Evolutionary conservation across 2,888 invertebrate genomes (phyloP).

Genomic region (Portevinia maculata): DNA sequence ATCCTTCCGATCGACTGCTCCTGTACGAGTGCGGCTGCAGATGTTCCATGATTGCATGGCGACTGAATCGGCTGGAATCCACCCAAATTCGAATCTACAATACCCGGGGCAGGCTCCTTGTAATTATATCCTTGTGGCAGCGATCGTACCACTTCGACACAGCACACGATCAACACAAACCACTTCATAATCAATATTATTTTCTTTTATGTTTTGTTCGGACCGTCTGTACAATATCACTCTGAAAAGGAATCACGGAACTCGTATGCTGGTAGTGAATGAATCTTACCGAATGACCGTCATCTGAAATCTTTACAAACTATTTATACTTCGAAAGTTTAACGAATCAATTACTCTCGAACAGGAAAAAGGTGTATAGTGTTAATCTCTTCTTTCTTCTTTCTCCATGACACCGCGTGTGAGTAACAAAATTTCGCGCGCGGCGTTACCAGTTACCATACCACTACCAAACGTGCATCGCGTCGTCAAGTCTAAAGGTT

Average conservation of each 20-base stretch:
- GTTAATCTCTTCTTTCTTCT: conserved; percentile 70
- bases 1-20: conserved; percentile 76
- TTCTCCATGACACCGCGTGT: conserved; percentile 45
- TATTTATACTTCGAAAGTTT: conserved; percentile 76
- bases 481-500: conserved; percentile 55
- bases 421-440: conserved; percentile 64
- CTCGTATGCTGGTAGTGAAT: conserved; percentile 66
- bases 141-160: conserved; percentile 55
- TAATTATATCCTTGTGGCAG: conserved; percentile 75
- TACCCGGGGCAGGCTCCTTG: conserved; percentile 51
- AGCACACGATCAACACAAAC: conserved; percentile 66
- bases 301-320: conserved; percentile 73
- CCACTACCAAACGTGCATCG: conserved; percentile 34
- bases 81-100: conserved; percentile 43
- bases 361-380: conserved; percentile 72
- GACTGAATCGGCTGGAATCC: conserved; percentile 55
- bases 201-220: conserved; percentile 3
- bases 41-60: conserved; percentile 73
- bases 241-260: conserved; percentile 31
- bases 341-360: conserved; percentile 70
- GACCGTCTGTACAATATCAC: conserved; percentile 15
- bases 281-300: conserved; percentile 75
- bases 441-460: conserved; percentile 56
- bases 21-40: conserved; percentile 65
- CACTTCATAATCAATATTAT: conserved; percentile 67